These are phyloP conservation scores for Euphonia xanthogaster DNA, from an alignment of 2,797 vertebrate species.

Conservation along the genomic window DNA sequence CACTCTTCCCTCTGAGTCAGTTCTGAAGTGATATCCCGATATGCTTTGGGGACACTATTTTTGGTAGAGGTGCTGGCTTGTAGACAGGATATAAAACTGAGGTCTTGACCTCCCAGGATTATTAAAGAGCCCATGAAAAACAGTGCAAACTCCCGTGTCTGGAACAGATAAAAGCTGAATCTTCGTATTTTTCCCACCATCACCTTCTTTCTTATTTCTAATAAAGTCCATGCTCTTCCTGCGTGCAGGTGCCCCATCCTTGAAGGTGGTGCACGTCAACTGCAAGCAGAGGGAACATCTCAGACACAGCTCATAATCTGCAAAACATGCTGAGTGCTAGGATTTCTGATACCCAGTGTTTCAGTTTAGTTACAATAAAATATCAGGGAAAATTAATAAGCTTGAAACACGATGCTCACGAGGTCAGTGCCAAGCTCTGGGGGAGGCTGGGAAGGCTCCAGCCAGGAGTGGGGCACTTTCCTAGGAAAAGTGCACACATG, in stretches of 20 bases:
- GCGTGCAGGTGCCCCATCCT: not conserved
- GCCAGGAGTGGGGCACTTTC: not conserved
- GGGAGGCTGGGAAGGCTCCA: not conserved
- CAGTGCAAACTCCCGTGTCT: not conserved
- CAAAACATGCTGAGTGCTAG: not conserved
- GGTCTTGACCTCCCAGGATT: slow-evolving; percentile 41
- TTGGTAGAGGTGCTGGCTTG: slow-evolving; percentile 57
- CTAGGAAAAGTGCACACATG: not conserved
- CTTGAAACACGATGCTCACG: not conserved
- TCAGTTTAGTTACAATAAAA: slow-evolving; percentile 12
- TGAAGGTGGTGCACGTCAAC: not conserved
- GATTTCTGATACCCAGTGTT: not conserved
- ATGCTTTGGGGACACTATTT: slow-evolving; percentile 66
- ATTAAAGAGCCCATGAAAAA: slow-evolving; percentile 53
- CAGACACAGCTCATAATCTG: not conserved
- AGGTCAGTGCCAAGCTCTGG: not conserved
- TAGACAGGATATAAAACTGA: slow-evolving; percentile 56
- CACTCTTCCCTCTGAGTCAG: slow-evolving; percentile 58
- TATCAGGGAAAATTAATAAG: slow-evolving; percentile 7
- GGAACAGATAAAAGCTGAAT: not conserved
- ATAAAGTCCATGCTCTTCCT: not conserved
- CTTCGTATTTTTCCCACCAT: not conserved
- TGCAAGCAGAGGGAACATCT: not conserved
- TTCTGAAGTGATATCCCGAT: slow-evolving; percentile 60
- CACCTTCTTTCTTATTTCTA: not conserved